Percentiles rank a stretch among this genome's conserved stretches.
Evolutionary conservation across 2,113 vertebrate genomes (phyloP).

Genomic region (Xiphophorus couchianus): DNA sequence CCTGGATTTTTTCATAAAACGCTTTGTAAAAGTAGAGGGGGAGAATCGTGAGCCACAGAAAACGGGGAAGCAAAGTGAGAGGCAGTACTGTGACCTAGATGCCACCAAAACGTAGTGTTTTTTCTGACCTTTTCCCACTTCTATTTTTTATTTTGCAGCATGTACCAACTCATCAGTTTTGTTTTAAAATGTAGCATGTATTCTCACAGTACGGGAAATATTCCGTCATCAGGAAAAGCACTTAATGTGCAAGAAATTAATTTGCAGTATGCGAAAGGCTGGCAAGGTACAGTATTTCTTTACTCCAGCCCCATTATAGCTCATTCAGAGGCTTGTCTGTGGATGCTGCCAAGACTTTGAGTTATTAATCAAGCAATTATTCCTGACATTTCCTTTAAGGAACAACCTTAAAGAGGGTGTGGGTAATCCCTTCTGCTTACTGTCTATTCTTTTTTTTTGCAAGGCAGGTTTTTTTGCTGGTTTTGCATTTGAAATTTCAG

Average conservation of each 20-base stretch:
- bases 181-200: slow-evolving; percentile 21
- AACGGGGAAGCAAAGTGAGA: slow-evolving; percentile 27
- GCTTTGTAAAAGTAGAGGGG: slow-evolving; percentile 27
- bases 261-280: slow-evolving; percentile 25
- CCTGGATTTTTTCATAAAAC: slow-evolving; percentile 39
- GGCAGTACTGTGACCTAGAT: slow-evolving; percentile 62
- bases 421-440: not conserved
- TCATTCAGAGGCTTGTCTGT: slow-evolving; percentile 49
- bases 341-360: slow-evolving; percentile 51
- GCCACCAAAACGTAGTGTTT: slow-evolving; percentile 42
- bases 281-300: slow-evolving; percentile 9
- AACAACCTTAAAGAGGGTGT: slow-evolving; percentile 30
- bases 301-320: slow-evolving; percentile 41
- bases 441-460: not conserved
- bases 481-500: not conserved
- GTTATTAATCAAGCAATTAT: slow-evolving; percentile 67
- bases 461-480: not conserved
- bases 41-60: slow-evolving; percentile 51
- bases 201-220: slow-evolving; percentile 34
- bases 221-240: slow-evolving; percentile 46
- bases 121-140: slow-evolving; percentile 38
- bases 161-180: slow-evolving; percentile 58
- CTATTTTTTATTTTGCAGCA: slow-evolving; percentile 47
- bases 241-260: slow-evolving; percentile 42
- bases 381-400: slow-evolving; percentile 45